Base-by-base conservation (phyloP, 2,888 invertebrate species). In the Mechanitis mazaeus region DNA sequence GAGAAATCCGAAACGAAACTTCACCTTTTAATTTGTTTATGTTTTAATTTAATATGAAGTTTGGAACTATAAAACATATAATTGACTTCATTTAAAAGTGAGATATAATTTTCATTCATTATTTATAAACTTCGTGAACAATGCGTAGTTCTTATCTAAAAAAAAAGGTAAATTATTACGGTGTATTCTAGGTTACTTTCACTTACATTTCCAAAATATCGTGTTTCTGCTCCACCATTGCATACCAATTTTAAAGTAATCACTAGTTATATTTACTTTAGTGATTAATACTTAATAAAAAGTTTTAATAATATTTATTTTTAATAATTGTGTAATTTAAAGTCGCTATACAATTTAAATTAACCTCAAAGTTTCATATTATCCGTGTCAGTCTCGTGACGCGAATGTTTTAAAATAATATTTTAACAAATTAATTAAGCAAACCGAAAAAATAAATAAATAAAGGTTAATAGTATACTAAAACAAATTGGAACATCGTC, bases 391-490 rank as follows among this genome's bases (percentile, higher is more conserved):
- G 58, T 61, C 64, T 56, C 68, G 55, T 65, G 68, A 12, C 47
- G 55, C 46, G 31, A 59, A 59, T 61, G 38, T 47, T n/a, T 55
- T 61, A 20, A 31, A 31, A 31, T 74, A 42, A 71, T 69, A 69
- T 71, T 71, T 70, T 73, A 75, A 72, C 72, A 58, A 38, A 56
- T 58, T 65, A 63, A 54, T 63, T 58, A 62, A 60, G 33, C 31
- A 55, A 64, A 58, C 57, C 45, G 45, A 12, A 20, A 35, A 35
- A 35, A 38, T 20, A 20, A 50, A 63, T 35, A 9, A 56, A 58
- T 4, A 59, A 47, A 11, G 28, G 42, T 55, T 45, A 33, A 3
- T n/a, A 46, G 42, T 58, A n/a, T 20, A 56, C 31, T 56, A 55
- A 60, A 56, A 47, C 28, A 46, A 55, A 56, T 60, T 60, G 45